Conservation (phyloP, 2,113 vertebrate species). For the Prochilodus magdalenae region DNA sequence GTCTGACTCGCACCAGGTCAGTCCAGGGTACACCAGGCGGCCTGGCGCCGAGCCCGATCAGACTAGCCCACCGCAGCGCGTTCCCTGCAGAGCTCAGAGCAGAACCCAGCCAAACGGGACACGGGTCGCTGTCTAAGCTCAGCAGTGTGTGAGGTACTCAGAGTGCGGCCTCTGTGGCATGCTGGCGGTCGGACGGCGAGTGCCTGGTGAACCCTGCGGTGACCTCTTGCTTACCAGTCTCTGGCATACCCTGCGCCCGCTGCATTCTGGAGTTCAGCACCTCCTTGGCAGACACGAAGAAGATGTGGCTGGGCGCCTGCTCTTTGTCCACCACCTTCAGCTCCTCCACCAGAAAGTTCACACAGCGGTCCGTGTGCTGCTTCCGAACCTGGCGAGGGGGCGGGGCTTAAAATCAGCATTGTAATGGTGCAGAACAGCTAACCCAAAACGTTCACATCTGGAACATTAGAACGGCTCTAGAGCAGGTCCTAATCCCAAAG, state of each 20-base stretch:
- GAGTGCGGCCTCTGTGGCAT: neutral
- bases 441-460: no score
- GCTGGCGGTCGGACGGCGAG: neutral
- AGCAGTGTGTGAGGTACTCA: neutral
- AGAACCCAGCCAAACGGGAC: neutral
- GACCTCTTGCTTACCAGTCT: constrained; percentile 80
- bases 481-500: no score
- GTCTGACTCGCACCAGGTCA: neutral
- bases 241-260: constrained; percentile 94
- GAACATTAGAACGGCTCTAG: no score
- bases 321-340: constrained; percentile 89
- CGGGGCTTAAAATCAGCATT: neutral
- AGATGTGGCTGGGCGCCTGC: constrained; percentile 91
- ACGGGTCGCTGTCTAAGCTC: neutral
- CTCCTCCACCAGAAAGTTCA: constrained; percentile 93
- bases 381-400: constrained; percentile 83
- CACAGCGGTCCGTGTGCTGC: constrained; percentile 96
- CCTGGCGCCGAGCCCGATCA: neutral
- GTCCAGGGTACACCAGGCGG: constrained; percentile 4
- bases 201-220: neutral
- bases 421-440: neutral
- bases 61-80: neutral
- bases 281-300: constrained; percentile 97
- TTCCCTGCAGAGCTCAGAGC: neutral
- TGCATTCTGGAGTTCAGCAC: constrained; percentile 94